phyloP scores from a whole-genome alignment of 2,797 vertebrate species.

The Gymnopithys bicolor region DNA sequence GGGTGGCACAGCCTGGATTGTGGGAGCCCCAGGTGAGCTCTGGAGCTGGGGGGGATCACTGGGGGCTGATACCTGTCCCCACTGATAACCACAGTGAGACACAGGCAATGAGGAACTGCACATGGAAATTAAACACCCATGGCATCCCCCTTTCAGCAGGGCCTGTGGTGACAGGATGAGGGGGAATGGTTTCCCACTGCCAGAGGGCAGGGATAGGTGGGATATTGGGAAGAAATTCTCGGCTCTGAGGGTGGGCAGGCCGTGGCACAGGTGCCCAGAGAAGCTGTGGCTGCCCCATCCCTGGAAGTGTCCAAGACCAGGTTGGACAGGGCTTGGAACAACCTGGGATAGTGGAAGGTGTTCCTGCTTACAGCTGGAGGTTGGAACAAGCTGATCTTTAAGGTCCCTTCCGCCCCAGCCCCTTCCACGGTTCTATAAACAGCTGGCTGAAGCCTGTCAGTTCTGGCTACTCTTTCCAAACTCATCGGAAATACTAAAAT shows the following conservation, averaged over 20 bases:
- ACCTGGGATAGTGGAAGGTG: fast-evolving
- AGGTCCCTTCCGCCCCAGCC: neutral
- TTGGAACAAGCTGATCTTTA: neutral
- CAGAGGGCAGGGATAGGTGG: neutral
- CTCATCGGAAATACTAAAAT: slow-evolving; percentile 31
- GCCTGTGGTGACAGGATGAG: neutral
- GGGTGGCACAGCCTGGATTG: fast-evolving
- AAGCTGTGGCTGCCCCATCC: neutral
- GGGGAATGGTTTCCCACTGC: neutral
- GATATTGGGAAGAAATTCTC: neutral
- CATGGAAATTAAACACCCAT: neutral
- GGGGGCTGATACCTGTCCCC: neutral
- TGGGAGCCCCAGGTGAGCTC: neutral
- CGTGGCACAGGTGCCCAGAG: neutral
- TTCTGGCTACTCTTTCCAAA: neutral
- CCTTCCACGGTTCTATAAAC: neutral
- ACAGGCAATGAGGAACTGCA: neutral
- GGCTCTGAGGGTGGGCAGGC: fast-evolving
- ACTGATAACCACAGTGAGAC: fast-evolving
- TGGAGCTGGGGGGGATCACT: fast-evolving
- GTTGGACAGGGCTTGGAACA: neutral
- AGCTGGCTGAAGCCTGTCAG: neutral
- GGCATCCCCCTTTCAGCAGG: neutral
- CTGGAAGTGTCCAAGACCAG: neutral
- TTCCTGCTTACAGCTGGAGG: neutral